Base-by-base conservation (phyloP, 2,888 invertebrate genomes). In the Drosophila anceps region DNA sequence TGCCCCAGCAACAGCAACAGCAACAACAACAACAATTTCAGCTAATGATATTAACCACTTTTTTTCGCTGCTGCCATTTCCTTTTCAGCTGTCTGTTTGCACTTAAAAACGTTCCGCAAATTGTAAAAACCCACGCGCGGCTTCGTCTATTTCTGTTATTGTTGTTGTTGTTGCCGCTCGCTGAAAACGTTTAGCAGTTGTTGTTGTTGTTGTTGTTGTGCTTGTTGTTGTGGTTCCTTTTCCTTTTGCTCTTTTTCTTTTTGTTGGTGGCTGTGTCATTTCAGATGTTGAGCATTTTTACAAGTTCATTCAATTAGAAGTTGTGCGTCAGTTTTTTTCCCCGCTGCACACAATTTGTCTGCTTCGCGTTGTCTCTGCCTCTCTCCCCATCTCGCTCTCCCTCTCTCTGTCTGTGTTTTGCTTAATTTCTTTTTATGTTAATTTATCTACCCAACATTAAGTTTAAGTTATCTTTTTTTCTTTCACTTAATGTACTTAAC, bases 291-390 rank as follows among this genome's bases (percentile, higher is more conserved):
- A 70, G 79, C 70, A 81, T 83, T 85, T 85, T 77, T 81, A 85
- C 88, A 88, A 88, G 85, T 88, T 88, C 85, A 84, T 88, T 85
- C 83, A 85, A 88, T 85, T 85, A 88, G 81, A 67, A 77, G 64
- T 78, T 82, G 73, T 72, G 79, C 79, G 66, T 77, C 71, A 71
- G 63, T 77, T 76, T 70, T 71, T 79, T 35, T 18, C 24, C 29
- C 24, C 31, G 24, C 59, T 43, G 20, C 66, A 69, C 66, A 69
- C 33, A 73, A 61, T 78, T 78, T 74, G 55, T 63, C 67, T 53
- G 60, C 41, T 58, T 48, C 44, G 46, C 44, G 50, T 50, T 68
- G 64, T 37, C 5, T 33, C 10, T 13, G 20, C 9, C 18, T 15
- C 24, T 9, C 44, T 15, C 24, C 1, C 46, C 1, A 4, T 9